Percentiles rank a stretch among this genome's conserved stretches.
Evolutionary conservation across 1,140 invertebrate genomes (phyloP).

Genomic region (Brachionus plicatilis): DNA sequence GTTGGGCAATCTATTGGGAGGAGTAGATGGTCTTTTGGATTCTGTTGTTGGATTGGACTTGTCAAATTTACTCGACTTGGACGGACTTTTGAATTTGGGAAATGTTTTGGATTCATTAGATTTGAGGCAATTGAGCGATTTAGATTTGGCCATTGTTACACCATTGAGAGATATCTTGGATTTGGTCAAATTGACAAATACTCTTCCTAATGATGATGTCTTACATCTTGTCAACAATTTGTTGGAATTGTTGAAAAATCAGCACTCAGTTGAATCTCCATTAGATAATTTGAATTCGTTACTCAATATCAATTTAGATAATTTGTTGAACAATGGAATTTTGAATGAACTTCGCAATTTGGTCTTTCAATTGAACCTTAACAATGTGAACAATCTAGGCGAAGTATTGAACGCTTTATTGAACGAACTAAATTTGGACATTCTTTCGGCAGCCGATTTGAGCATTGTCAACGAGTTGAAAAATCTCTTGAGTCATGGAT

Average conservation of each 20-base stretch:
- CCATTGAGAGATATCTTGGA: neutral
- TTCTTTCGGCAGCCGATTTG: neutral
- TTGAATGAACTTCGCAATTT: neutral
- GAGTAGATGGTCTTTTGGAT: neutral
- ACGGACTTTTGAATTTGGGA: neutral
- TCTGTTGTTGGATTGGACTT: neutral
- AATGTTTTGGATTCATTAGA: neutral
- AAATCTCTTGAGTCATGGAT: neutral
- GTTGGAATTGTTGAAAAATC: neutral
- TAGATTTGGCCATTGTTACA: neutral
- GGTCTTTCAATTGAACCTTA: neutral
- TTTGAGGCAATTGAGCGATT: neutral
- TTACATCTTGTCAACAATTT: neutral
- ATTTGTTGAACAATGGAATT: neutral
- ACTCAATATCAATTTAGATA: neutral
- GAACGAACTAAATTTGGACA: neutral
- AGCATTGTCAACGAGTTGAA: neutral
- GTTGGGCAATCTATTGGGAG: neutral
- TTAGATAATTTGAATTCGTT: neutral
- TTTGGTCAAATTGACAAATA: neutral
- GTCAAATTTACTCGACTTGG: neutral
- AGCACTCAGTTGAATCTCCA: neutral
- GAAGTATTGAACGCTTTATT: neutral
- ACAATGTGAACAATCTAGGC: neutral
- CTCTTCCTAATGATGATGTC: neutral